These are phyloP conservation scores for Bedellia somnulentella DNA, from an alignment of 2,888 invertebrate genomes.

Conservation along the genomic window DNA sequence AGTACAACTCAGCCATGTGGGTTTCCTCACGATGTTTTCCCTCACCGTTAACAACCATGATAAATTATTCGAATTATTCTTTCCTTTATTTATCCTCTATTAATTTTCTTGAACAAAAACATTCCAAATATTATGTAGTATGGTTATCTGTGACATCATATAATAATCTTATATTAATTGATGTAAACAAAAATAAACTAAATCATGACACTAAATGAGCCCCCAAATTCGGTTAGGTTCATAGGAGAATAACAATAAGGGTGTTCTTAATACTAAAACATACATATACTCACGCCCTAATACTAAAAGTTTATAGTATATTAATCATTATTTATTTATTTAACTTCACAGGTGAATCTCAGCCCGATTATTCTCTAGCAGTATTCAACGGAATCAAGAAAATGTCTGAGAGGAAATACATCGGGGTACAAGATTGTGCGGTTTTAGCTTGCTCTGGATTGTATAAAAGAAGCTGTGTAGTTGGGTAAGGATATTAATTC, in stretches of 20 bases:
- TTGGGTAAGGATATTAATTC: constrained; percentile 26
- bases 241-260: neutral
- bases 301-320: constrained; percentile 2
- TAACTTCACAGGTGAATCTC: constrained; percentile 16
- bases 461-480: constrained; percentile 20
- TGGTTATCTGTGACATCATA: constrained; percentile 5
- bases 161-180: neutral
- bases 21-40: too few species aligned
- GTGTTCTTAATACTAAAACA: neutral
- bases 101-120: neutral
- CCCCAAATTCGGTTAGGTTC: neutral
- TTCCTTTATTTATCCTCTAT: too few species aligned
- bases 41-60: too few species aligned
- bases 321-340: constrained; percentile 2
- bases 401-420: constrained; percentile 15
- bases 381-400: constrained; percentile 23
- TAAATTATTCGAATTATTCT: neutral
- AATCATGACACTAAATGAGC: neutral
- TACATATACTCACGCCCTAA: neutral
- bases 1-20: too few species aligned
- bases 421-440: constrained; percentile 26
- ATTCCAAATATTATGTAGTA: too few species aligned
- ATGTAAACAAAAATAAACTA: neutral
- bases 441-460: constrained; percentile 23
- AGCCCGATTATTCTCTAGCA: constrained; percentile 21